Evolutionary conservation across 1,140 invertebrate species (phyloP), one percentile per base, ranked within the genome.

Genomic region (Heliothis subflexa): DNA sequence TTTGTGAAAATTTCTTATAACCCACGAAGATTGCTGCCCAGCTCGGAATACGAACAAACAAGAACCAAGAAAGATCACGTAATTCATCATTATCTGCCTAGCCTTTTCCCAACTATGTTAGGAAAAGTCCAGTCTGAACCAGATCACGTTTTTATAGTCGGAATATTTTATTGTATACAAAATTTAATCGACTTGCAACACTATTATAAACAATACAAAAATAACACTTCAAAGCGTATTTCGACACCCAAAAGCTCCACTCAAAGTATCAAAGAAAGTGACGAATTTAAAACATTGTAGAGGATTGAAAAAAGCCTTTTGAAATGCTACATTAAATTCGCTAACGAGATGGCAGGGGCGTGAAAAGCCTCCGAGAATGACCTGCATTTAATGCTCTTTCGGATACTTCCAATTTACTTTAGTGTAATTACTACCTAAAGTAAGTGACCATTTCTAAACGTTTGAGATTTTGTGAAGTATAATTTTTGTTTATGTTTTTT

Each of bases 241-340:
- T 50, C 50, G n/a, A 52, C 4, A 52, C 33, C 12, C 5, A 28
- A 52, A 25, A 50, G 21, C 13, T 50, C 21, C 9, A 11, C 14
- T 70, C 5, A 25, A n/a, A 66, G 3, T 21, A 10, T 47, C 40
- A 74, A 74, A 50, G 50, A n/a, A 16, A 64, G 55, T 73, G 71
- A 59, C 55, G 55, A 75, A 75, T 64, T 33, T 52, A 75, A 74
- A 75, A 64, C 59, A 75, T 64, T 52, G 57, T 40, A 12, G 21
- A 16, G 21, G 33, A 40, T 40, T 28, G 57, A 62, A 25, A 16
- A 64, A 75, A 52, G 52, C 11, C 33, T 49, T 74, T 49, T 61
- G 66, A 25, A 70, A 70, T 49, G 66, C 16, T 18, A 70, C 47
- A 70, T 70, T 75, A 75, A 73, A 73, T 28, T 47, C 47, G 21